Base-by-base conservation (phyloP, 1,140 invertebrate species). In the Drosophila tsacasi region DNA sequence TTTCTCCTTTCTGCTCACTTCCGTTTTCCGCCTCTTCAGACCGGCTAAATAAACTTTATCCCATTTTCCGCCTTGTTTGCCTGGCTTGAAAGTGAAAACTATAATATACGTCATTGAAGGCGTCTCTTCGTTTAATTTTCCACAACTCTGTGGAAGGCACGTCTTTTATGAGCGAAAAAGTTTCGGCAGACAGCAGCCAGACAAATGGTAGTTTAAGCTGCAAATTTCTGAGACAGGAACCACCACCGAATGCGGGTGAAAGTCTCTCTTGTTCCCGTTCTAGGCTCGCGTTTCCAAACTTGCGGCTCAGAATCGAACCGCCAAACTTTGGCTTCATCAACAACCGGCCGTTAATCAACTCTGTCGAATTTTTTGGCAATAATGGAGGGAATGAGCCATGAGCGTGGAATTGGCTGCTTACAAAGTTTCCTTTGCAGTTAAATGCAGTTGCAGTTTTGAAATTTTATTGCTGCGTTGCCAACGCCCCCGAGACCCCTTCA, bases 401-500 rank as follows among this genome's bases (percentile, higher is more conserved):
- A 49, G 46, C 44, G 44, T 37, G 27, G n/a, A 27, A 49, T 19
- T 35, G 40, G 39, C 25, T 57, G 75, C 59, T 73, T 52, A 79
- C 68, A 82, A 76, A 71, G 55, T 71, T 65, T 57, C 17, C 60
- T 49, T 27, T 66, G 75, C 66, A 79, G 40, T 80, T 47, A 61
- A 79, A 64, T 75, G 80, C 68, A 75, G 75, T 83, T 67, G 59
- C 75, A 44, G 60, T 32, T 67, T 63, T 54, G n/a, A 47, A 49
- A 73, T 73, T 69, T 65, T 67, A 64, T 47, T 23, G 55, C 49
- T 25, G 35, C 61, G 21, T 61, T 52, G 62, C 40, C 52, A 63
- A 66, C 73, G 42, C 46, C 61, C 49, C 35, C 5, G 6, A 39
- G 0, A 17, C 5, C 6, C 37, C 5, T 39, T 10, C 32, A 35